Percentiles rank a stretch among this genome's conserved stretches.
These are phyloP conservation scores for Lateolabrax maculatus DNA, from an alignment of 2,797 vertebrate species.

Conservation along the genomic window DNA sequence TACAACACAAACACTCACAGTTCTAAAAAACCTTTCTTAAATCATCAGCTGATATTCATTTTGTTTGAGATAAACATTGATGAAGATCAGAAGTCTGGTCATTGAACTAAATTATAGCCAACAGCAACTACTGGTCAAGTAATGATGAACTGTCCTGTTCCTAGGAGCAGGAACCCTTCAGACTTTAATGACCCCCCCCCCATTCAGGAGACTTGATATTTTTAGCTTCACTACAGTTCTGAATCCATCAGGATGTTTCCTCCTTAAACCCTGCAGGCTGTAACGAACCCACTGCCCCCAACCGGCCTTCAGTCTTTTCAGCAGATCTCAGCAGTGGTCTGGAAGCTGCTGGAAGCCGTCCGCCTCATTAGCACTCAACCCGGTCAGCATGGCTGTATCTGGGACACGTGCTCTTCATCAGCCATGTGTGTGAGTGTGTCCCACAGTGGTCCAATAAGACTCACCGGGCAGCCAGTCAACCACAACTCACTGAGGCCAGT, in stretches of 20 bases:
- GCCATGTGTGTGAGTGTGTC: neutral
- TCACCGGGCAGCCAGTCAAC: neutral
- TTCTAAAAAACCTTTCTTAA: too few relatives aligned
- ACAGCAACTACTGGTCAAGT: too few relatives aligned
- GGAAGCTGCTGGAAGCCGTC: slow-evolving; percentile 17
- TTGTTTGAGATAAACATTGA: too few relatives aligned
- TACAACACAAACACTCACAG: slow-evolving; percentile 42
- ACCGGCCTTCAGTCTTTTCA: too few relatives aligned
- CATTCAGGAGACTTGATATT: too few relatives aligned
- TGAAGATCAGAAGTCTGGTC: too few relatives aligned
- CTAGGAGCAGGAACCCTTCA: neutral
- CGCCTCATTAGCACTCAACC: slow-evolving; percentile 16
- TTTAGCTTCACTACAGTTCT: too few relatives aligned
- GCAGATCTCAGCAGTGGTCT: slow-evolving; percentile 2
- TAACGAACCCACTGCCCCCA: neutral
- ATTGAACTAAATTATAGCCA: too few relatives aligned
- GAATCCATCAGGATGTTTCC: too few relatives aligned
- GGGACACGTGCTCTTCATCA: slow-evolving; percentile 19
- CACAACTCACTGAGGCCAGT: neutral
- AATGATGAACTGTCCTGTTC: too few relatives aligned
- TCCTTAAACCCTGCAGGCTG: neutral
- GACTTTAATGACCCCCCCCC: neutral
- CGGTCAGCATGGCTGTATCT: neutral
- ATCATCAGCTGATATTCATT: too few relatives aligned
- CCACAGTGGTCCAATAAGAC: slow-evolving; percentile 10